These are phyloP conservation scores for Anguilla anguilla DNA, from an alignment of 2,797 vertebrate genomes.

Conservation along the genomic window DNA sequence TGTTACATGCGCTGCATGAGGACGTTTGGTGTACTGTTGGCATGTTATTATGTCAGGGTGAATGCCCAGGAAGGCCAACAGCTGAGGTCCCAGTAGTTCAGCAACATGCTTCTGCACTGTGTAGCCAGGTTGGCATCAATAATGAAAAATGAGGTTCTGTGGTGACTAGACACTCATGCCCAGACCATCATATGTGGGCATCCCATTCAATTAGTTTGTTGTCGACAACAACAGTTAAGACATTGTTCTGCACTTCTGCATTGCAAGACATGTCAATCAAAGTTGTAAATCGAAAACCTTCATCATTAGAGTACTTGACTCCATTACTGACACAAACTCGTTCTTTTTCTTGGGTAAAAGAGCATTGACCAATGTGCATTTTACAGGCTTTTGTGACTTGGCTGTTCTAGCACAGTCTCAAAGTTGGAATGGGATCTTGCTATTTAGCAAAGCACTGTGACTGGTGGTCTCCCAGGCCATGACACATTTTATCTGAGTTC, in stretches of 20 bases:
- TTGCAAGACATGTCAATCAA: not conserved
- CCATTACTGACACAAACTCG: not conserved
- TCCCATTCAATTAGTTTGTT: not conserved
- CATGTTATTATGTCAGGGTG: too few relatives aligned
- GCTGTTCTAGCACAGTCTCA: not conserved
- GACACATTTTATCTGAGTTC: not conserved
- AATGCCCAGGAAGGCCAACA: too few relatives aligned
- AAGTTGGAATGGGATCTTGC: not conserved
- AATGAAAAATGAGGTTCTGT: too few relatives aligned
- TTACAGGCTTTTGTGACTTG: not conserved
- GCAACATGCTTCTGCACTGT: not conserved
- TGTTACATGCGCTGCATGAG: too few relatives aligned
- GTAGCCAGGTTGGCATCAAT: not conserved
- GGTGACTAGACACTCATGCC: not conserved
- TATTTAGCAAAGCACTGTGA: not conserved
- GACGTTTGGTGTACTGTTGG: too few relatives aligned
- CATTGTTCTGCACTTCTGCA: not conserved
- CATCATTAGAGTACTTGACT: not conserved
- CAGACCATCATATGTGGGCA: not conserved
- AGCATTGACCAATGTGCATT: not conserved
- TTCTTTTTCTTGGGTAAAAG: not conserved
- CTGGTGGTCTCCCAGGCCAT: not conserved
- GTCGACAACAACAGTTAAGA: not conserved
- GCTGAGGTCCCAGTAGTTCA: too few relatives aligned
- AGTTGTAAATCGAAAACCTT: not conserved